phyloP scores from a whole-genome alignment of 92 coral and sea anemone species.

The Parazoanthus swiftii region DNA sequence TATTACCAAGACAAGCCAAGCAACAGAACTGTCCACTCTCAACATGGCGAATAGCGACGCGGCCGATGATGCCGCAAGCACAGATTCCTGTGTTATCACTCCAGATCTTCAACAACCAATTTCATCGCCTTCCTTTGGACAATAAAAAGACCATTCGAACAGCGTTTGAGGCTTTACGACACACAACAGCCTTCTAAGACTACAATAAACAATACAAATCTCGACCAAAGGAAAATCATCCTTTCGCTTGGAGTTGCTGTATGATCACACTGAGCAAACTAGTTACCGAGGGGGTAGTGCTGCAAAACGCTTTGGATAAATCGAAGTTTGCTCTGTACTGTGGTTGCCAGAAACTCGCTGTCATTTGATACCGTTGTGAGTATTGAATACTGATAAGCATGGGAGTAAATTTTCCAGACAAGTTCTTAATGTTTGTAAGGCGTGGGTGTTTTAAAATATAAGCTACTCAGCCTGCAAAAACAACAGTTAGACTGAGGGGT shows the following conservation, averaged over 20 bases:
- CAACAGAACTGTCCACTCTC: conserved; percentile 30
- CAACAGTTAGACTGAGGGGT: not conserved
- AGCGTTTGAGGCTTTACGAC: conserved; percentile 9
- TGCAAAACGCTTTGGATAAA: not conserved
- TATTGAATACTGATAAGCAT: not conserved
- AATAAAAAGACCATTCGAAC: conserved; percentile 6
- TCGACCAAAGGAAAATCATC: conserved; percentile 5
- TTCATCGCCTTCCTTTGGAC: not conserved
- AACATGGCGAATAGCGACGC: conserved; percentile 22
- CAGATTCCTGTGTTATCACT: not conserved
- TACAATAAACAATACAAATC: conserved; percentile 17
- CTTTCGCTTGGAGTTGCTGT: conserved; percentile 13
- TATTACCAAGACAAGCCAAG: conserved; percentile 14
- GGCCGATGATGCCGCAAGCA: not conserved
- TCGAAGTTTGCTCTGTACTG: not conserved
- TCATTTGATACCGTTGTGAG: not conserved
- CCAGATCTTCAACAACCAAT: not conserved
- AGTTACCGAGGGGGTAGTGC: conserved; percentile 28
- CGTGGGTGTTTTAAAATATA: not conserved
- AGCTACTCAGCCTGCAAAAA: not conserved
- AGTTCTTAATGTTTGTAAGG: not conserved
- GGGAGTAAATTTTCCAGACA: conserved; percentile 8
- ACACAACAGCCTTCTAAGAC: conserved; percentile 18
- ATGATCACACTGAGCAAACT: not conserved
- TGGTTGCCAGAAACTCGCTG: not conserved